A percentile compares a stretch with the other conserved stretches of the same genome.
Conservation (phyloP, 2,888 invertebrate species). For the Agriopis aurantiaria region DNA sequence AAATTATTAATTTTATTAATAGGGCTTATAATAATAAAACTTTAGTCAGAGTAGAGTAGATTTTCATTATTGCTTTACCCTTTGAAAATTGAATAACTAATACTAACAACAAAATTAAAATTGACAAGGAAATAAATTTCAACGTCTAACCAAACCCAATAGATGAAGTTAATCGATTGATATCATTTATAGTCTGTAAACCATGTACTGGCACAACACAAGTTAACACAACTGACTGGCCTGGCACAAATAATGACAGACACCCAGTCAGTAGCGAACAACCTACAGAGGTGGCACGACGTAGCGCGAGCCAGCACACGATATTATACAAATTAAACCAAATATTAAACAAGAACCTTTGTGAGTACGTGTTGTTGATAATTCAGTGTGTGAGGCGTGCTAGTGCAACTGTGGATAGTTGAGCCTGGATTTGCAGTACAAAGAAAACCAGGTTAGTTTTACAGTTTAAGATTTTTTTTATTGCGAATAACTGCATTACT, state of each 20-base stretch:
- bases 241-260: slow-evolving; percentile 37
- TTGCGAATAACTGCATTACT: slow-evolving; percentile 15
- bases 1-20: too few species aligned
- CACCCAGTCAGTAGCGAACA: slow-evolving; percentile 56
- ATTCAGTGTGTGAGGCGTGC: slow-evolving; percentile 57
- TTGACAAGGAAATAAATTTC: neutral
- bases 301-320: slow-evolving; percentile 49
- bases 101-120: neutral
- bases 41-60: too few species aligned
- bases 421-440: slow-evolving; percentile 55
- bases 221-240: neutral
- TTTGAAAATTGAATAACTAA: too few species aligned
- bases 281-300: slow-evolving; percentile 45
- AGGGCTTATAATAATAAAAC: too few species aligned
- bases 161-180: neutral
- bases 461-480: slow-evolving; percentile 3
- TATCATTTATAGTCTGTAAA: neutral
- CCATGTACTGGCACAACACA: slow-evolving; percentile 2
- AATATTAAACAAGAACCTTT: slow-evolving; percentile 54
- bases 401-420: slow-evolving; percentile 51
- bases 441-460: slow-evolving; percentile 51
- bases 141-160: neutral
- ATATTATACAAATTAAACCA: slow-evolving; percentile 42
- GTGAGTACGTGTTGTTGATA: slow-evolving; percentile 53
- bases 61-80: too few species aligned